These are phyloP conservation scores for Hippopotamus amphibius DNA, from an alignment of 2,113 vertebrate genomes.

Conservation along the genomic window DNA sequence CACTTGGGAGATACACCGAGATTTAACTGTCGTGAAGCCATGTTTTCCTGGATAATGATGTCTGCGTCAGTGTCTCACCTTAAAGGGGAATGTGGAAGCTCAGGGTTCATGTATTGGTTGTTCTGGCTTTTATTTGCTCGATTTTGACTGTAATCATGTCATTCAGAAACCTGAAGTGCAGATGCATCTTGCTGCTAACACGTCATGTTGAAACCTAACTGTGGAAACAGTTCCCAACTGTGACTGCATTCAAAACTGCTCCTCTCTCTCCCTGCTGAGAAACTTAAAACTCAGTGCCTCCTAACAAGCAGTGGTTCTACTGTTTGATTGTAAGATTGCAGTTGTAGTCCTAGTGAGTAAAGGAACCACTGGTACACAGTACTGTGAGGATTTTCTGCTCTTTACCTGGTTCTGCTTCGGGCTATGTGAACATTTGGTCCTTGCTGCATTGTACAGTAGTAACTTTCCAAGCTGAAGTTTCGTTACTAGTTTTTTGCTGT, in stretches of 20 bases:
- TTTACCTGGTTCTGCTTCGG: not conserved
- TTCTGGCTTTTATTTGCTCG: conserved; percentile 52
- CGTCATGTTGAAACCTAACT: conserved; percentile 57
- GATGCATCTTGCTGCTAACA: conserved; percentile 35
- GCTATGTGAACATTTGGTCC: not conserved
- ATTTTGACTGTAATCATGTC: conserved; percentile 64
- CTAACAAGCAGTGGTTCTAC: not conserved
- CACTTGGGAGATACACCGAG: conserved; percentile 13
- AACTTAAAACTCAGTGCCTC: not conserved
- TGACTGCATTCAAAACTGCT: not conserved
- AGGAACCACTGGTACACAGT: not conserved
- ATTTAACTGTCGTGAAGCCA: conserved; percentile 43
- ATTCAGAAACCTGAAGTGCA: conserved; percentile 53
- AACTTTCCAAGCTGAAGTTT: conserved; percentile 31
- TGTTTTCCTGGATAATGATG: conserved; percentile 41
- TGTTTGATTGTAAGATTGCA: not conserved
- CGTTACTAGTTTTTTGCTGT: not conserved
- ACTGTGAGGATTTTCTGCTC: not conserved
- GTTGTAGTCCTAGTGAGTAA: not conserved
- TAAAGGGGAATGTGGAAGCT: conserved; percentile 43
- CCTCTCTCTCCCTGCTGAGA: not conserved
- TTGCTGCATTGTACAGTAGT: not conserved
- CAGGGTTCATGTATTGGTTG: conserved; percentile 29
- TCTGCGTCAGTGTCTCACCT: not conserved
- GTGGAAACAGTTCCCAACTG: not conserved